These are phyloP conservation scores for Lucinisca nassula DNA, from an alignment of 2,888 invertebrate species.

Conservation along the genomic window DNA sequence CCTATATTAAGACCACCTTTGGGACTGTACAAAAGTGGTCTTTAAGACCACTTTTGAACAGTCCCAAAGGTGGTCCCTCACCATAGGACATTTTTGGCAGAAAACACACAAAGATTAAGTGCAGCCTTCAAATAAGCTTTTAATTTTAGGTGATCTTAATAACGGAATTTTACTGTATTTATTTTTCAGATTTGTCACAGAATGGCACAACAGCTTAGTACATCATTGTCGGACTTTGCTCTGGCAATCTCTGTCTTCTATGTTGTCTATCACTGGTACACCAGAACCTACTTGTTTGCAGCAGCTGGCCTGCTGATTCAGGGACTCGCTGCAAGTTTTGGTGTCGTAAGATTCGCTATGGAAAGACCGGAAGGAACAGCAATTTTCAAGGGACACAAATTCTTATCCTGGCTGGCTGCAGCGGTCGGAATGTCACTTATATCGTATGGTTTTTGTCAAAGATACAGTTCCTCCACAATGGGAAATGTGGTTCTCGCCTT, in stretches of 20 bases:
- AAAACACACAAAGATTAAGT: no score
- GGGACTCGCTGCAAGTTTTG: slow-evolving; percentile 81
- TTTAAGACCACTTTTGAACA: no score
- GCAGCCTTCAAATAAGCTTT: no score
- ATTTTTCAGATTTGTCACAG: background rate
- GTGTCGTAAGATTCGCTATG: slow-evolving; percentile 80
- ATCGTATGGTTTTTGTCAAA: slow-evolving; percentile 80
- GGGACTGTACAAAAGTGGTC: no score
- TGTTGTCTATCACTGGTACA: slow-evolving; percentile 71
- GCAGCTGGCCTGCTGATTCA: slow-evolving; percentile 80
- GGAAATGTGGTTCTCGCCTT: slow-evolving; percentile 77
- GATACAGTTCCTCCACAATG: slow-evolving; percentile 69
- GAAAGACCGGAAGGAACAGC: slow-evolving; percentile 69
- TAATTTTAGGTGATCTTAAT: no score
- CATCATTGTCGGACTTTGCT: slow-evolving; percentile 82
- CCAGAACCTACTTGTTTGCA: slow-evolving; percentile 66
- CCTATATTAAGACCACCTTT: no score
- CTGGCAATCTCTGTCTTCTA: slow-evolving; percentile 80
- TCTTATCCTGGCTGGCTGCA: slow-evolving; percentile 78
- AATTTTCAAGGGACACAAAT: slow-evolving; percentile 74
- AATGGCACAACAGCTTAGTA: slow-evolving; percentile 81
- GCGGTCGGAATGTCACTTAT: slow-evolving; percentile 81
- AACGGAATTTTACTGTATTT: no score
- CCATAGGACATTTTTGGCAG: no score
- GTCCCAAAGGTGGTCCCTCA: no score